Percentiles rank a stretch among this genome's conserved stretches.
These are phyloP conservation scores for Therioaphis trifolii DNA, from an alignment of 2,888 invertebrate species.

Conservation along the genomic window DNA sequence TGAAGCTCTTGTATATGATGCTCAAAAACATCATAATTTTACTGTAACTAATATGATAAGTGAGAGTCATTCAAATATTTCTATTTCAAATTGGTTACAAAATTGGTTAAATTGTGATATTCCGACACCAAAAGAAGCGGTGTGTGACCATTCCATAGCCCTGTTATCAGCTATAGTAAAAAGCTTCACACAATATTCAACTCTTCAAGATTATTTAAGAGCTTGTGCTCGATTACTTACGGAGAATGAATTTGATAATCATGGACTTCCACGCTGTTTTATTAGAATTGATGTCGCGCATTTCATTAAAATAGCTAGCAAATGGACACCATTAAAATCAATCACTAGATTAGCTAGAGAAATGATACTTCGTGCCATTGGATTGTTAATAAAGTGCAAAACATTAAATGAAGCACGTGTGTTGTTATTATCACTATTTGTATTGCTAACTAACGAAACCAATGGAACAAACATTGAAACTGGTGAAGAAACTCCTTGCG, in stretches of 20 bases:
- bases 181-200: too few species aligned
- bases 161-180: not conserved
- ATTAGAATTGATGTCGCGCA: too few species aligned
- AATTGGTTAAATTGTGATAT: slow-evolving; percentile 11
- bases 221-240: not conserved
- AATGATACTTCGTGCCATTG: not conserved
- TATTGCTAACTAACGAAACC: slow-evolving; percentile 10
- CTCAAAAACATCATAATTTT: not conserved
- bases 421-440: not conserved
- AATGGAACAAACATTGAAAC: not conserved
- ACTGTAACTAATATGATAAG: slow-evolving; percentile 1
- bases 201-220: not conserved
- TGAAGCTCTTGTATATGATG: too few species aligned
- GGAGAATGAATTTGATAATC: not conserved
- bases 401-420: not conserved
- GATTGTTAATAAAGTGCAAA: not conserved
- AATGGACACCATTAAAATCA: not conserved
- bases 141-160: not conserved
- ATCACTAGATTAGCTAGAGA: not conserved
- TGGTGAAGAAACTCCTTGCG: too few species aligned
- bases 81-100: not conserved
- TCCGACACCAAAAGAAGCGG: not conserved
- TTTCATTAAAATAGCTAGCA: slow-evolving; percentile 2
- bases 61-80: not conserved
- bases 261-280: not conserved